phyloP scores from a whole-genome alignment of 2,113 vertebrate species.

The Telmatochromis sp. region DNA sequence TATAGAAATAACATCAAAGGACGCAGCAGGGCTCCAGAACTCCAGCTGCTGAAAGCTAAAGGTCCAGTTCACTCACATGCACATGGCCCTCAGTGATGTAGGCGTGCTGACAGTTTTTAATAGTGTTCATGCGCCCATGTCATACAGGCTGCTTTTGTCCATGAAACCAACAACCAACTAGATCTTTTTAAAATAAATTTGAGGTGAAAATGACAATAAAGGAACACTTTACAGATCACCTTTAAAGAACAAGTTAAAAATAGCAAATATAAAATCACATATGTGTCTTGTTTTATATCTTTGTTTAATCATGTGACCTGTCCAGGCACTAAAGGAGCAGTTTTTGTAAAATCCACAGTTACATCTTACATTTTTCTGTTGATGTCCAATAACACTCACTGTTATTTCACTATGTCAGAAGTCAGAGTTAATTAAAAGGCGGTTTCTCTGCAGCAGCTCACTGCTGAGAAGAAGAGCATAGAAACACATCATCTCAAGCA shows the following conservation, averaged over 20 bases:
- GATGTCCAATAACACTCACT: fast-evolving
- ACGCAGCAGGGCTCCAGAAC: fast-evolving
- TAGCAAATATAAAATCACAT: fast-evolving
- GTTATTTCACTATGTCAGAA: fast-evolving
- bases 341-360: not conserved
- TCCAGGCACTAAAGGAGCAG: not conserved
- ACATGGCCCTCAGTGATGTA: not conserved
- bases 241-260: fast-evolving
- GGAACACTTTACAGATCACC: not conserved
- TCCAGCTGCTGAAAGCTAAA: not conserved
- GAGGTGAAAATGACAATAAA: not conserved
- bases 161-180: fast-evolving
- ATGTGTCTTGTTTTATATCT: not conserved
- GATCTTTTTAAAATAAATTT: not conserved
- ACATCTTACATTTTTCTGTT: not conserved
- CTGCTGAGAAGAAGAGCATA: not conserved
- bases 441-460: fast-evolving
- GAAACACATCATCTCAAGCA: not conserved
- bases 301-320: not conserved
- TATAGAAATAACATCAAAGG: not conserved
- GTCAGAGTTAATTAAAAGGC: not conserved
- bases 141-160: not conserved
- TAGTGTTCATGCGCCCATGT: fast-evolving
- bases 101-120: not conserved
- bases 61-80: not conserved